Percentiles rank a stretch among this genome's conserved stretches.
Evolutionary conservation across 2,113 vertebrate species (phyloP).

Genomic region (Hucho hucho): DNA sequence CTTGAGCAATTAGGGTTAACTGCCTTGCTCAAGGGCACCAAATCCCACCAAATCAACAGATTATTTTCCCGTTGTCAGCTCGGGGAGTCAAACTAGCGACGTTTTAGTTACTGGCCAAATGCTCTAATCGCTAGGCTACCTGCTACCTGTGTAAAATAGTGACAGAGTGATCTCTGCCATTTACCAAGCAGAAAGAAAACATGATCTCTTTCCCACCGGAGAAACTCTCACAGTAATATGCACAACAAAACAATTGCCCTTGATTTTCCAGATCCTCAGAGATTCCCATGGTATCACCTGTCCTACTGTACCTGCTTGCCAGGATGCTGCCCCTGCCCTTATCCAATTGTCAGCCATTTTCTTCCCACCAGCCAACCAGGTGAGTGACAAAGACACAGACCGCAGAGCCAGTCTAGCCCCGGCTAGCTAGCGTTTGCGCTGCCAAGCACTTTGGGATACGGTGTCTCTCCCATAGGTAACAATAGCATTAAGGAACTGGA

Average conservation of each 20-base stretch:
- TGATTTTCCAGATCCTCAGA: conserved; percentile 32
- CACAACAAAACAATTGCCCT: conserved; percentile 43
- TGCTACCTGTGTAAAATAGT: neutral
- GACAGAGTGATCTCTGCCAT: neutral
- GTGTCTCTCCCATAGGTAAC: conserved; percentile 65
- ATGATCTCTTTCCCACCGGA: conserved; percentile 17
- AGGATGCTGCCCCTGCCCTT: conserved; percentile 54
- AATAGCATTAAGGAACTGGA: conserved; percentile 61
- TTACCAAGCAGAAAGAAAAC: neutral
- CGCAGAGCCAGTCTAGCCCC: conserved; percentile 49
- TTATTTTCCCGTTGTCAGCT: too few relatives aligned
- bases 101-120: too few relatives aligned
- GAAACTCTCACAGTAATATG: conserved; percentile 30
- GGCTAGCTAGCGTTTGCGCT: conserved; percentile 29
- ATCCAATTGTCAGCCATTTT: conserved; percentile 57
- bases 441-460: conserved; percentile 64
- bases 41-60: too few relatives aligned
- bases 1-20: too few relatives aligned
- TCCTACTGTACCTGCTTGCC: conserved; percentile 57
- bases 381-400: conserved; percentile 68
- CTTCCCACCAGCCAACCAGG: conserved; percentile 49
- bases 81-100: too few relatives aligned
- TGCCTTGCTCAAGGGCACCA: too few relatives aligned
- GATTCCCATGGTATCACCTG: conserved; percentile 71
- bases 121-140: too few relatives aligned